phyloP scores from a whole-genome alignment of 1,140 invertebrate genomes.

The Gyrodactylus bullatarudis region DNA sequence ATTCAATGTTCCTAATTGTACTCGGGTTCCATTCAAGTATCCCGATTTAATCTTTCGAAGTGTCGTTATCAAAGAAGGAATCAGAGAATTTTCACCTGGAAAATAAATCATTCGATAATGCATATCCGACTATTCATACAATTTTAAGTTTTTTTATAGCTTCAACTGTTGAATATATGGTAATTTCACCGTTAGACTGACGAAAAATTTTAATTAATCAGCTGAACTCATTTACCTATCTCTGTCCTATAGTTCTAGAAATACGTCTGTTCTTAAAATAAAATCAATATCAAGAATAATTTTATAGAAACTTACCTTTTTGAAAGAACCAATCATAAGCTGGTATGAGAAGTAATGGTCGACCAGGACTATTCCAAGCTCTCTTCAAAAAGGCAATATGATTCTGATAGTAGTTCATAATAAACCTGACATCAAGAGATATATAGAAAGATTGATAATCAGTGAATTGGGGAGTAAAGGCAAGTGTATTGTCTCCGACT shows the following conservation, averaged over 20 bases:
- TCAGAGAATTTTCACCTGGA: not conserved
- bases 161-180: too few species aligned
- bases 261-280: not conserved
- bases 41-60: constrained; percentile 92
- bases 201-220: too few species aligned
- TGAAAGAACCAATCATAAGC: constrained; percentile 11
- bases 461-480: constrained; percentile 71
- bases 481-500: constrained; percentile 69
- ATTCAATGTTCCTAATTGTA: constrained; percentile 50
- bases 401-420: constrained; percentile 15
- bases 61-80: constrained; percentile 58
- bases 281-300: not conserved
- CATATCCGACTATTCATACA: too few species aligned
- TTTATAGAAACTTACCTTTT: not conserved
- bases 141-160: too few species aligned
- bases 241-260: too few species aligned
- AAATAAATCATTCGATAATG: not conserved
- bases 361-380: constrained; percentile 23
- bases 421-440: constrained; percentile 15
- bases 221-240: not conserved
- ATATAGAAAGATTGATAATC: constrained; percentile 17
- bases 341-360: constrained; percentile 14
- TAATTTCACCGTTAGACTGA: too few species aligned
- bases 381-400: constrained; percentile 15
- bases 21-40: constrained; percentile 82